Evolutionary conservation across 2,888 invertebrate genomes (phyloP).

Genomic region (Atrina japonica): DNA sequence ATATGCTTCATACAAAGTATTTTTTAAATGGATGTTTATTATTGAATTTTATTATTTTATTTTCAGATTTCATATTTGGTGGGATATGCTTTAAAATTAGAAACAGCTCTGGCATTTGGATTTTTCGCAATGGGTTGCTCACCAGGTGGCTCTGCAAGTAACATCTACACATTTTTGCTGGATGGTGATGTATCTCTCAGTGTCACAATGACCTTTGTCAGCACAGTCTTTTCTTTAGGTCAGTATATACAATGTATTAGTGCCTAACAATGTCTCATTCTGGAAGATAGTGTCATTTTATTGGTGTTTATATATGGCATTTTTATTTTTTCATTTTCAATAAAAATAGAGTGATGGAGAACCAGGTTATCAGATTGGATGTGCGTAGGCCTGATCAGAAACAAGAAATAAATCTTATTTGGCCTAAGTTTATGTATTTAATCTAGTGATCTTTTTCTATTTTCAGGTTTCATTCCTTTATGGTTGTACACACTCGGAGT

Average conservation of each 20-base stretch:
- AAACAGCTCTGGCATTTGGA: slow-evolving; percentile 79
- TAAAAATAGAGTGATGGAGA: no score
- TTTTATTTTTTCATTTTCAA: no score
- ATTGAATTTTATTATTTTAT: slow-evolving; percentile 5
- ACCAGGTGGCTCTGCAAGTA: slow-evolving; percentile 92
- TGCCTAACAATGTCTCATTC: not conserved
- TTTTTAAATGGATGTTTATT: not conserved
- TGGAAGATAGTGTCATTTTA: not conserved
- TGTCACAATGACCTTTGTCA: slow-evolving; percentile 96
- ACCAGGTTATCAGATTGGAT: no score
- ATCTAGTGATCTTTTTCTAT: no score
- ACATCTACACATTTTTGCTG: slow-evolving; percentile 96
- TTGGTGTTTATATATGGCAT: no score
- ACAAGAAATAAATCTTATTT: no score
- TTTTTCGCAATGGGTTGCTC: slow-evolving; percentile 82
- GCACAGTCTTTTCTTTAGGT: slow-evolving; percentile 93
- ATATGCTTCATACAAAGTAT: no score
- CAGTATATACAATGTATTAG: slow-evolving; percentile 73
- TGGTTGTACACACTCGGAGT: slow-evolving; percentile 82
- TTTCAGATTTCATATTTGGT: slow-evolving; percentile 67
- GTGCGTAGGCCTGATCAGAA: no score
- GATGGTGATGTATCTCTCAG: slow-evolving; percentile 96
- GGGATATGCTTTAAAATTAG: slow-evolving; percentile 58
- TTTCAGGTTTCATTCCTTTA: slow-evolving; percentile 82
- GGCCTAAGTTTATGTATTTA: no score